Conservation (phyloP, 2,113 vertebrate species). For the Thamnaconus septentrionalis region DNA sequence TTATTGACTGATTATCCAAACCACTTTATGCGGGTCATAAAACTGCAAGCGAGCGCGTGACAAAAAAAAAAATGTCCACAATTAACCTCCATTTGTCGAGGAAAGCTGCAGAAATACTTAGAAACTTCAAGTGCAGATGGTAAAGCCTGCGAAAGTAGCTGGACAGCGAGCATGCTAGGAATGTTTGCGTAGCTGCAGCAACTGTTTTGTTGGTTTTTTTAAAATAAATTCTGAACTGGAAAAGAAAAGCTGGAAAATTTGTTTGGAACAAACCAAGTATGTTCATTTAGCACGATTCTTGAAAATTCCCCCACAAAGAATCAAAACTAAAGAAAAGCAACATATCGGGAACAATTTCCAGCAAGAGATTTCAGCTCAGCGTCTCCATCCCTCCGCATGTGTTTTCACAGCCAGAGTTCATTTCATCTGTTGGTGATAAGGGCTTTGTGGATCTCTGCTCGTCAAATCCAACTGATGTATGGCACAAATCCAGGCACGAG, state of each 20-base stretch:
- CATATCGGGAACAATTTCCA: too few species aligned
- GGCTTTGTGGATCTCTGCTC: conserved; percentile 42
- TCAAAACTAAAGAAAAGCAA: too few species aligned
- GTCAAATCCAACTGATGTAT: conserved; percentile 52
- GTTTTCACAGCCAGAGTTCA: conserved; percentile 45
- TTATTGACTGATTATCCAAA: background rate
- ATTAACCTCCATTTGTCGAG: background rate
- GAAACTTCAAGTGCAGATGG: background rate
- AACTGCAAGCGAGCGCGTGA: background rate
- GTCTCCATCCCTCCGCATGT: background rate
- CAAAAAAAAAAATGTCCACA: background rate
- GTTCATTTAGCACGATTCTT: too few species aligned
- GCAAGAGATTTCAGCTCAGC: too few species aligned
- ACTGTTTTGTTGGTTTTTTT: too few species aligned
- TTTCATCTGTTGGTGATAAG: conserved; percentile 45
- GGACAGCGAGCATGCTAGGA: background rate
- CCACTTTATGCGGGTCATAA: background rate
- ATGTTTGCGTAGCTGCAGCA: background rate
- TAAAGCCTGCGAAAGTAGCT: background rate
- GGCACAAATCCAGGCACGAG: conserved; percentile 19
- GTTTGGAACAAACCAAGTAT: too few species aligned
- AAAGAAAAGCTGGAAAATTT: too few species aligned
- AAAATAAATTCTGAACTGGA: too few species aligned
- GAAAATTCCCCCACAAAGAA: too few species aligned
- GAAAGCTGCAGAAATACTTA: background rate